Base-by-base conservation (phyloP, 2,113 vertebrate genomes). In the Oryzias javanicus region DNA sequence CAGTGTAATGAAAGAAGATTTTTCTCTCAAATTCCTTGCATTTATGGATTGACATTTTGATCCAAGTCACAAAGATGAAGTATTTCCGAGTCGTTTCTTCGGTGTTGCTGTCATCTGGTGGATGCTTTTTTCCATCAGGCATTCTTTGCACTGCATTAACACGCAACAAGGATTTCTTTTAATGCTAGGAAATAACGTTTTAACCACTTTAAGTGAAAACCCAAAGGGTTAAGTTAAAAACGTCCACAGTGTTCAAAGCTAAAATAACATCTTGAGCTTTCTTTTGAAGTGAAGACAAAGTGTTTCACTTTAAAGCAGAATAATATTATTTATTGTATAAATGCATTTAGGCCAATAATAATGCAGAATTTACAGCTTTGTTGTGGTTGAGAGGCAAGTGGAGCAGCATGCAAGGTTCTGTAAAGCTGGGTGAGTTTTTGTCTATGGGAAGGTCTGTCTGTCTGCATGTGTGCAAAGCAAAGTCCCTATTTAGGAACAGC, bases 401-500 rank as follows among this genome's bases (percentile, higher is more conserved):
- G 25, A 58, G 48, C 16, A 42, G 64, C 53, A 60, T 42, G n/a
- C 4, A 14, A 49, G 40, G 4, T 29, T 68, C 68, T 69, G 64
- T 61, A 41, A 63, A 35, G 47, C 24, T 70, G 58, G 41, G 42
- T 40, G 50, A 73, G 60, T 61, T 42, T 60, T 49, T 67, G 25
- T 69, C n/a, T 42, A 20, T 46, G 53, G 35, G 35, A 35, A 13
- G 35, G 35, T 35, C 35, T 27, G 60, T 65, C 29, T 72, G 58
- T 65, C 29, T 72, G 58, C 46, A 50, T 27, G 49, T 42, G 66
- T 56, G 64, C 54, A 57, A 62, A 49, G 55, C 10, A 82, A 76
- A 85, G 66, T 80, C 72, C 54, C 72, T 62, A 62, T 88, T 83
- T 81, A 58, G 29, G 79, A 73, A 70, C 24, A n/a, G 69, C 24